Conservation (phyloP, 2,797 vertebrate genomes). For the Rhinogobio ventralis region DNA sequence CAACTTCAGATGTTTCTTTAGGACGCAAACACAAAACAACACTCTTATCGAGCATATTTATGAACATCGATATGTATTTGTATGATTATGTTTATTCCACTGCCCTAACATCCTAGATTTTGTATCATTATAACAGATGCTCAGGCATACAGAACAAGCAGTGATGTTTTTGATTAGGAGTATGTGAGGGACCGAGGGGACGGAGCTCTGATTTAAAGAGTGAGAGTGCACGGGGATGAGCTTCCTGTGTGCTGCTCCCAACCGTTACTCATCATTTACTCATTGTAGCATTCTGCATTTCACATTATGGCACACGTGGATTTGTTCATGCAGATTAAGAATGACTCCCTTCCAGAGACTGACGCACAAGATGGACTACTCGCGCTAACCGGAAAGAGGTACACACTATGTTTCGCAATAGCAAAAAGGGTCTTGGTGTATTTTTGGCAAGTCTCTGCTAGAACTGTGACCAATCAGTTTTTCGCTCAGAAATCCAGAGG, state of each 20-base stretch:
- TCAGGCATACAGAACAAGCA: background rate
- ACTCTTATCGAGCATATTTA: background rate
- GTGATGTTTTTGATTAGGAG: constrained; percentile 36
- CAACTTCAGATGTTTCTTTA: constrained; percentile 38
- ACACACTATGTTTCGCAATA: constrained; percentile 14
- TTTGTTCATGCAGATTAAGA: constrained; percentile 67
- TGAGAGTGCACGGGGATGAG: constrained; percentile 58
- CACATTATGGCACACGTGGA: constrained; percentile 62
- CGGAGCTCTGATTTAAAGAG: constrained; percentile 5
- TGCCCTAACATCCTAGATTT: background rate
- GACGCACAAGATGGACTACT: constrained; percentile 10
- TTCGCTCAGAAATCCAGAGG: constrained; percentile 62
- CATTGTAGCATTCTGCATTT: constrained; percentile 63
- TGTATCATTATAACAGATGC: background rate
- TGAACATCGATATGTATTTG: constrained; percentile 23
- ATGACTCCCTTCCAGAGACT: constrained; percentile 63
- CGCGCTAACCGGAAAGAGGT: constrained; percentile 41
- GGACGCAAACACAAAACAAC: background rate
- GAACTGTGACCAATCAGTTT: constrained; percentile 73
- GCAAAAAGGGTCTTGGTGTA: constrained; percentile 62
- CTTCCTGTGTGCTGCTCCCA: constrained; percentile 66
- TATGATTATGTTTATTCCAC: background rate
- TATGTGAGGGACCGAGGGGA: background rate
- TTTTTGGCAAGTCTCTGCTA: constrained; percentile 62
- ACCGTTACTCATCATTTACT: constrained; percentile 70